A percentile compares a stretch with the other conserved stretches of the same genome.
Conservation (phyloP, 2,797 vertebrate genomes). For the Microctenopoma stevenorrisi region DNA sequence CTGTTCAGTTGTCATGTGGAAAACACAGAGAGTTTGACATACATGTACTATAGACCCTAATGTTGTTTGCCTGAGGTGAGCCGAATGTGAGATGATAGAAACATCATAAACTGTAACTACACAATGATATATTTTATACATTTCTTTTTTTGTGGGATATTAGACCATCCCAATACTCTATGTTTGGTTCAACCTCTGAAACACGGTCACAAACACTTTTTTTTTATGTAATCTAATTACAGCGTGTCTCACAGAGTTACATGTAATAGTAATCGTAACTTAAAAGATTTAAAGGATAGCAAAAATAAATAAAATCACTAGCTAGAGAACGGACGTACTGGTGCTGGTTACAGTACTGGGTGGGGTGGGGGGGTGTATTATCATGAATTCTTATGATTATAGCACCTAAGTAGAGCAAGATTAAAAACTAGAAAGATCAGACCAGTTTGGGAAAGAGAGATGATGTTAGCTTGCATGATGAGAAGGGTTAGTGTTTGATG, state of each 20-base stretch:
- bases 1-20: slow-evolving; percentile 14
- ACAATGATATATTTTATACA: too few relatives aligned
- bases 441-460: too few relatives aligned
- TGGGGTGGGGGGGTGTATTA: too few relatives aligned
- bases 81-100: slow-evolving; percentile 4
- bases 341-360: too few relatives aligned
- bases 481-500: background rate
- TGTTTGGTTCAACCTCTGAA: too few relatives aligned
- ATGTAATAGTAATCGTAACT: too few relatives aligned
- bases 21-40: slow-evolving; percentile 24
- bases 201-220: background rate
- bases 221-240: background rate
- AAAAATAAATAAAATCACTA: slow-evolving; percentile 6
- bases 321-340: background rate
- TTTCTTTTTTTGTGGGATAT: too few relatives aligned
- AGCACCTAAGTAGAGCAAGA: background rate
- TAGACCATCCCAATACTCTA: too few relatives aligned
- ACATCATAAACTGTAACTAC: background rate
- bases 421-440: background rate
- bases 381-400: background rate
- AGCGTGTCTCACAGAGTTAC: too few relatives aligned
- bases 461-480: too few relatives aligned
- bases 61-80: slow-evolving; percentile 5
- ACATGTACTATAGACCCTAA: background rate
- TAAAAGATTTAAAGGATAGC: background rate